A percentile compares a stretch with the other conserved stretches of the same genome.
Conservation (phyloP, 2,113 vertebrate species). For the Nycticryphes semicollaris region DNA sequence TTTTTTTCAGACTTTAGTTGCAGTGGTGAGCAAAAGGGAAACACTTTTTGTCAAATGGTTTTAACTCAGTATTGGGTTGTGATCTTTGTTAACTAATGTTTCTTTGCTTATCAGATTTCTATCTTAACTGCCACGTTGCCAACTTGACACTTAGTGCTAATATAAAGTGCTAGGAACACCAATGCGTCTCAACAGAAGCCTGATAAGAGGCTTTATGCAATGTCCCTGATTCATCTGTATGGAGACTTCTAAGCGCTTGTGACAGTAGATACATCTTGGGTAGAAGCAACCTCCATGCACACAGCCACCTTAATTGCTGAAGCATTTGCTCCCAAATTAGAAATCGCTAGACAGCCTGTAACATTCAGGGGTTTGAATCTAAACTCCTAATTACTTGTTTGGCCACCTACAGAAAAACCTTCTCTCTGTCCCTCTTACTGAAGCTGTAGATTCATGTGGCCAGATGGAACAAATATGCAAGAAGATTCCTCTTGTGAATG, state of each 20-base stretch:
- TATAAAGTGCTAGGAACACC: background rate
- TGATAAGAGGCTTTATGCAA: background rate
- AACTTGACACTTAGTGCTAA: background rate
- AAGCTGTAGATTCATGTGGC: background rate
- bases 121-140: background rate
- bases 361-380: background rate
- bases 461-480: background rate
- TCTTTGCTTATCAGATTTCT: background rate
- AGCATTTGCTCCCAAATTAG: background rate
- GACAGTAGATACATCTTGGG: background rate
- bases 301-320: background rate
- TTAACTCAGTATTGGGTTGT: background rate
- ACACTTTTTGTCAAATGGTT: background rate
- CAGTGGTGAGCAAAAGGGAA: background rate
- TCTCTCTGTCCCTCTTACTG: background rate
- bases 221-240: background rate
- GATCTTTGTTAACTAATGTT: background rate
- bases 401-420: background rate
- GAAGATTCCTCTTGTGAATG: background rate
- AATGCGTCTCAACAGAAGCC: background rate
- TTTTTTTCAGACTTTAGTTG: background rate
- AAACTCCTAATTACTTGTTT: background rate
- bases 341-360: background rate
- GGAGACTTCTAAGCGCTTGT: background rate
- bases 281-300: background rate